Percentiles rank a stretch among this genome's conserved stretches.
Conservation (phyloP, 2,888 invertebrate genomes). For the Torymus aiolomorphi region DNA sequence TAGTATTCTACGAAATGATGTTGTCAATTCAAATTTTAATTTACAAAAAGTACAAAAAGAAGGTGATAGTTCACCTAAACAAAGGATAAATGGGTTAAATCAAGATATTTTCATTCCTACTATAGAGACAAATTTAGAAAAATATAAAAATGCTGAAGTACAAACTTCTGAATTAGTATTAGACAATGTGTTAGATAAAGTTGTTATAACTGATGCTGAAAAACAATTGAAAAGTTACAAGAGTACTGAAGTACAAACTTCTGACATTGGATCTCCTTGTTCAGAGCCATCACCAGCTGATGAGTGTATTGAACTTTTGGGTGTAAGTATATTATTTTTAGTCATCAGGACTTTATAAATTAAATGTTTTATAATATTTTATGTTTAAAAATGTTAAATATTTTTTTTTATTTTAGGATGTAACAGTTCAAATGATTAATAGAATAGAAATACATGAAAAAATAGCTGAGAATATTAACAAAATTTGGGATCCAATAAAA, state of each 20-base stretch:
- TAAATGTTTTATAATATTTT: too few species aligned
- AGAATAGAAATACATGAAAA: constrained; percentile 47
- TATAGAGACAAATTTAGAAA: not conserved
- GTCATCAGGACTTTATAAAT: too few species aligned
- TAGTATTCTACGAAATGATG: not conserved
- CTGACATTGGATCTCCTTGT: constrained; percentile 18
- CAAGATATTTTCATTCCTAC: not conserved
- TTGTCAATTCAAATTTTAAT: not conserved
- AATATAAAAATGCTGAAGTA: not conserved
- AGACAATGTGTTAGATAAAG: constrained; percentile 3
- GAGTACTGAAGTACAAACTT: constrained; percentile 36
- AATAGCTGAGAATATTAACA: constrained; percentile 51
- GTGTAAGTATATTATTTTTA: constrained; percentile 35
- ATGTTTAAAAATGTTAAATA: too few species aligned
- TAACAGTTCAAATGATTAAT: constrained; percentile 34
- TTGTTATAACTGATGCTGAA: constrained; percentile 15
- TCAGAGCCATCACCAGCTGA: constrained; percentile 1
- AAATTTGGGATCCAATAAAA: constrained; percentile 30
- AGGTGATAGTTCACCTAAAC: not conserved
- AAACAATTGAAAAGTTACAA: not conserved
- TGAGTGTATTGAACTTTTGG: constrained; percentile 27
- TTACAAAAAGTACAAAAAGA: constrained; percentile 25
- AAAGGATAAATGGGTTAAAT: not conserved
- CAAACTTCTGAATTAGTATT: constrained; percentile 12
- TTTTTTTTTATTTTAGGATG: constrained; percentile 38